Percentiles rank a stretch among this genome's conserved stretches.
phyloP scores from a whole-genome alignment of 92 coral and sea anemone genomes.

The Epizoanthus rinbou region DNA sequence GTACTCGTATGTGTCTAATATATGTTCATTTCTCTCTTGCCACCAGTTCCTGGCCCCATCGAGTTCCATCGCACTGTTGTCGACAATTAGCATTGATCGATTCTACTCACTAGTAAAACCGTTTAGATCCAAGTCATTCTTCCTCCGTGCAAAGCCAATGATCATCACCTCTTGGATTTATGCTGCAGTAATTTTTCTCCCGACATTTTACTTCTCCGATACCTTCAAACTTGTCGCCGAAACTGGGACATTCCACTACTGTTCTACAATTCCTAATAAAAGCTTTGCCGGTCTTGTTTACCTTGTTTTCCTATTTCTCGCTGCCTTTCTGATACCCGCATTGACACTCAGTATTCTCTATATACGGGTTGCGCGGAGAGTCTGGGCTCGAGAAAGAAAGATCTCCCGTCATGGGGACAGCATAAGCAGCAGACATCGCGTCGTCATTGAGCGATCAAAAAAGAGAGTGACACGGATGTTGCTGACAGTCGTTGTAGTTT shows the following conservation, averaged over 20 bases:
- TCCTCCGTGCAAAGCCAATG: conserved; percentile 60
- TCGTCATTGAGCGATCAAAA: conserved; percentile 62
- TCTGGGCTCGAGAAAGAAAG: conserved; percentile 83
- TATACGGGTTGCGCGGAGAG: conserved; percentile 72
- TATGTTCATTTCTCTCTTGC: not conserved
- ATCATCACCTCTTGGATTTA: conserved; percentile 67
- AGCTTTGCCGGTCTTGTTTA: conserved; percentile 59
- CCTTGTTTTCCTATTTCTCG: conserved; percentile 66
- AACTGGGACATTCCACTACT: conserved; percentile 59
- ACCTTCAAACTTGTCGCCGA: conserved; percentile 52
- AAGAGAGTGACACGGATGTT: conserved; percentile 78
- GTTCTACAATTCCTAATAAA: conserved; percentile 80
- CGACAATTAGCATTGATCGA: conserved; percentile 83
- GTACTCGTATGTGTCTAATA: not conserved
- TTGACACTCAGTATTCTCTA: conserved; percentile 69
- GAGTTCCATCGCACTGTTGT: conserved; percentile 80
- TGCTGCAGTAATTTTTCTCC: conserved; percentile 64
- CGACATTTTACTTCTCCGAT: conserved; percentile 78
- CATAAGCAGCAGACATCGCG: conserved; percentile 47
- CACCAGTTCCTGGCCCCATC: conserved; percentile 84
- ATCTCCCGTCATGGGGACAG: conserved; percentile 73
- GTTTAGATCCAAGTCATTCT: conserved; percentile 54
- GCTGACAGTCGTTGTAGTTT: conserved; percentile 69
- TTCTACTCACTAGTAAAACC: conserved; percentile 88
- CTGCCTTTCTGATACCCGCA: conserved; percentile 72